Evolutionary conservation across 1,140 invertebrate genomes (phyloP), one percentile per base, ranked within the genome.

Genomic region (Pararge aegeria): DNA sequence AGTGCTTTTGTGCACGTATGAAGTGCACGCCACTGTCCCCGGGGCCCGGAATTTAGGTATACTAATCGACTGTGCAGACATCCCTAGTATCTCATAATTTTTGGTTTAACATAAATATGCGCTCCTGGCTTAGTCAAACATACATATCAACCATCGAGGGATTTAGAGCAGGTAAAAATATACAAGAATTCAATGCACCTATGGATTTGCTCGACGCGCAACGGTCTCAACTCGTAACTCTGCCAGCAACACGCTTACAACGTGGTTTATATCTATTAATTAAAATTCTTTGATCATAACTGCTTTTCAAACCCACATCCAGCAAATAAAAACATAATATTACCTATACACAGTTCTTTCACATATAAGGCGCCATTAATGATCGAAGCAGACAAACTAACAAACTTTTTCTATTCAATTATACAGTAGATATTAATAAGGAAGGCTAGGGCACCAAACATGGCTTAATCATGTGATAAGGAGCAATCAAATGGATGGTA

Each of bases 391-490:
- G 5, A 46, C 44, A 46, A 46, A 46, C 18, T 46, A 21, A 46
- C 44, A 46, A 21, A 46, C 18, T 46, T 46, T 46, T 46, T 46
- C 44, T 46, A 16, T 20, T 20, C 44, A 46, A 20, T 21, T 21
- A 46, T 46, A 46, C 20, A 21, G 19, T 19, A 20, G 44, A 46
- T 46, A 46, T 46, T 46, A 46, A 46, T 46, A 46, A 46, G 44
- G 44, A 21, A 21, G 44, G 44, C 18, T 19, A 3, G 20, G 18
- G 18, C 44, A 5, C 44, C 44, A 15, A 46, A 46, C 44, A 46
- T 46, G 44, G 44, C 12, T 46, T 46, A 46, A 46, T 46, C 44
- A 21, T 24, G 44, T 46, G 44, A 46, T 46, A 46, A 46, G 44
- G 12, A 7, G 44, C 44, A 46, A 46, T 46, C 44, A 20, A 16